Evolutionary conservation across 1,140 invertebrate species (phyloP), one percentile per base, ranked within the genome.

Genomic region (Aphelinus atriplicis): DNA sequence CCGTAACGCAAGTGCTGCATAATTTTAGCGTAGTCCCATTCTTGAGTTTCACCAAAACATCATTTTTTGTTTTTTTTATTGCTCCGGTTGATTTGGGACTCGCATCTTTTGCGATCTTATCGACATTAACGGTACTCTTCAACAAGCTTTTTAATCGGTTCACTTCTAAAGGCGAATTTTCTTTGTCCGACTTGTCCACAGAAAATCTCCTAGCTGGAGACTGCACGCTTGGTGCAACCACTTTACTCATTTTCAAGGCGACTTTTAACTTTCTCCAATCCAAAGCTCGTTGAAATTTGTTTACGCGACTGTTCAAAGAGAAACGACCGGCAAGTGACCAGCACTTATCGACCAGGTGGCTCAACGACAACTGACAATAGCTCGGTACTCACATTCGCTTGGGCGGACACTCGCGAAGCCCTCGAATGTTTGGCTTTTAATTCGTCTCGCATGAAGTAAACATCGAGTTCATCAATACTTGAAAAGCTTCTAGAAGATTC

Each of bases 11-110:
- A 62, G 68, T 4, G 2, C 48, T 26, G 3, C 68, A 71, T 9
- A 71, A n/a, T 62, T 71, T 71, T 9, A 71, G 51, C 45, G 7
- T 62, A 2, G 48, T 55, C 7, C 68, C 68, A 46, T 71, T 47
- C 10, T 71, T 53, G 7, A 71, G 26, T 47, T 61, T 51, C 0
- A 69, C 67, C 6, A 10, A 42, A 42, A 46, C 57, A 4, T 61
- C 26, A 3, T 1, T 10, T 58, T 69, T 69, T 1, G 2, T 2
- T 43, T 9, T 4, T 61, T 61, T 69, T 43, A 5, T n/a, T 56
- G 47, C 51, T 26, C 26, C 26, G 26, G 26, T 26, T 7, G n/a
- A 5, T 47, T 7, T 7, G 2, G 1, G 53, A 48, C 56, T 26
- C 26, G 26, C 26, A 26, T 48, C 45, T n/a, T 10, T 42, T 0